phyloP scores from a whole-genome alignment of 64 coral and sea anemone genomes.

The Trachythela sp. region DNA sequence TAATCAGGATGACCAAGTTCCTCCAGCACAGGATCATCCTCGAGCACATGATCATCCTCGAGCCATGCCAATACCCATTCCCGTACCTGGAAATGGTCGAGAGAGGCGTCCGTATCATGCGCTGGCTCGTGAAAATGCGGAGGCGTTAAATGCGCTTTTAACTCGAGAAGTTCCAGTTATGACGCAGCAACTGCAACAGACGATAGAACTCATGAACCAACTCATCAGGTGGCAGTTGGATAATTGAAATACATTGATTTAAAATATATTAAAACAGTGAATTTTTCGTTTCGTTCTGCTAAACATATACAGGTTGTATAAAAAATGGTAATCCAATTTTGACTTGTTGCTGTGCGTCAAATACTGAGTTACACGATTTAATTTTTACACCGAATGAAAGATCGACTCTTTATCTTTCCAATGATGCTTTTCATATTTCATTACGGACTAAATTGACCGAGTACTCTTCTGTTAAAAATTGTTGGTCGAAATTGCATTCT shows the following conservation, averaged over 20 bases:
- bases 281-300: background rate
- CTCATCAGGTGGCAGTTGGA: background rate
- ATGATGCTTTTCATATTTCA: no score
- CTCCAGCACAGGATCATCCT: background rate
- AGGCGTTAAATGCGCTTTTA: background rate
- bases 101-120: background rate
- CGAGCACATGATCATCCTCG: background rate
- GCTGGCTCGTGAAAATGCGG: background rate
- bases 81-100: background rate
- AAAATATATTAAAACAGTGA: background rate
- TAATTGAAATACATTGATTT: background rate
- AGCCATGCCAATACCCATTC: background rate
- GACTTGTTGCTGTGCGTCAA: no score
- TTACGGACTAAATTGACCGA: no score
- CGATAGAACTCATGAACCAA: background rate
- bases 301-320: background rate
- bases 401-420: no score
- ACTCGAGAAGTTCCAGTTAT: background rate
- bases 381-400: no score
- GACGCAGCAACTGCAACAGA: background rate
- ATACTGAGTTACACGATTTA: no score
- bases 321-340: no score
- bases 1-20: slow-evolving; percentile 3
- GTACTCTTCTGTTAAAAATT: no score
- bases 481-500: no score